phyloP scores from a whole-genome alignment of 2,113 vertebrate species.

The Erythrolamprus reginae region DNA sequence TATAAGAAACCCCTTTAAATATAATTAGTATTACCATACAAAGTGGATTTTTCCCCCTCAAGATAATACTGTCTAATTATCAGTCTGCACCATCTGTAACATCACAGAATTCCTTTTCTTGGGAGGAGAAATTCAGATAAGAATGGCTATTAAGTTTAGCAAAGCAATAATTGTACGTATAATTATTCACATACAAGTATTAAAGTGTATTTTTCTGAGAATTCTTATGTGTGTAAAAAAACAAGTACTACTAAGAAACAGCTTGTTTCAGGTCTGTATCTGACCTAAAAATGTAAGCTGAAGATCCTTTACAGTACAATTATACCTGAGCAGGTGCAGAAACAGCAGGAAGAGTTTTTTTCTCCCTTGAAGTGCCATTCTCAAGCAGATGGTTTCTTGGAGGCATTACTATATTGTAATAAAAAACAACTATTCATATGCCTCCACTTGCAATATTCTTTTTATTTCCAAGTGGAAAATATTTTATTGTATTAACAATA shows the following conservation, averaged over 20 bases:
- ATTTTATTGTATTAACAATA: neutral
- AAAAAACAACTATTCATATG: constrained; percentile 12
- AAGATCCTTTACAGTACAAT: neutral
- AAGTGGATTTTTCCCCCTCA: neutral
- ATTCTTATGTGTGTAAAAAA: neutral
- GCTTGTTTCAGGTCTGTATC: neutral
- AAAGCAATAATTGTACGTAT: neutral
- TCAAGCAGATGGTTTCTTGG: neutral
- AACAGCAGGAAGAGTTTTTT: neutral
- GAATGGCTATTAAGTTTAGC: neutral
- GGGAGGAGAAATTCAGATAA: neutral
- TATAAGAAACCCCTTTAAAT: neutral
- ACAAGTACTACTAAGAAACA: neutral
- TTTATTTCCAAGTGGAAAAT: rapidly evolving
- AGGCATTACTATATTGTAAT: neutral
- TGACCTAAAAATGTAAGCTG: neutral
- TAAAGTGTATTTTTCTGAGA: neutral
- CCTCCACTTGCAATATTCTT: neutral
- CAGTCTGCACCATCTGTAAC: neutral
- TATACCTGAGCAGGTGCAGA: constrained; percentile 4
- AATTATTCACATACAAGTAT: neutral
- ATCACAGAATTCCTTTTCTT: neutral
- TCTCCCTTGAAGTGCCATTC: neutral
- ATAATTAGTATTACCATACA: constrained; percentile 10
- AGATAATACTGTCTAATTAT: constrained; percentile 1